Percentiles rank a stretch among this genome's conserved stretches.
Conservation (phyloP, 1,140 invertebrate species). For the Uloborus diversus region DNA sequence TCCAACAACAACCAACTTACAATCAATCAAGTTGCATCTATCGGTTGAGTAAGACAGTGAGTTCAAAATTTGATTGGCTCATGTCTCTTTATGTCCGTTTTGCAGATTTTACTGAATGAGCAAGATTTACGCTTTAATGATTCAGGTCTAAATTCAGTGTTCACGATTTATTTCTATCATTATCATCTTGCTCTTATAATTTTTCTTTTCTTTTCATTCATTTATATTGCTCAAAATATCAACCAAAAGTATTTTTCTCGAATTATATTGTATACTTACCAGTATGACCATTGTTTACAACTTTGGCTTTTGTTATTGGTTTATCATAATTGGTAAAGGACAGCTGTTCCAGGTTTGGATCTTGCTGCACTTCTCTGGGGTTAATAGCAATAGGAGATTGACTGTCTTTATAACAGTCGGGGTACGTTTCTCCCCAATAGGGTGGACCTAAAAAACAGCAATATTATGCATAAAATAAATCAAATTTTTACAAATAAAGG, state of each 20-base stretch:
- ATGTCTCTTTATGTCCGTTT: neutral
- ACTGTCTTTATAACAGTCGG: conserved; percentile 77
- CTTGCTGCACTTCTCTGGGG: neutral
- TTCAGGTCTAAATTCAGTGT: neutral
- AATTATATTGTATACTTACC: neutral
- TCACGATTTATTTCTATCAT: no score
- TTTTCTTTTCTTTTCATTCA: no score
- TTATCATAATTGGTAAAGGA: neutral
- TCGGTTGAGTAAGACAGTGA: no score
- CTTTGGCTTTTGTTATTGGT: neutral
- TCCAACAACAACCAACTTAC: no score
- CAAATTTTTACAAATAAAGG: no score
- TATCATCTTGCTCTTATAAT: no score
- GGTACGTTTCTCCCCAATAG: conserved; percentile 74
- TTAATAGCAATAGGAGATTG: conserved; percentile 83
- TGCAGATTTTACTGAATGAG: neutral
- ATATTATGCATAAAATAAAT: no score
- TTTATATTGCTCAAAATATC: neutral
- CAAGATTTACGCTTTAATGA: neutral
- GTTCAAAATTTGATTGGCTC: no score
- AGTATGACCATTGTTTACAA: conserved; percentile 39
- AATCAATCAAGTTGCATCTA: no score
- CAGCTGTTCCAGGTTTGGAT: neutral
- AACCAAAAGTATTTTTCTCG: neutral
- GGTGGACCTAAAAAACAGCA: conserved; percentile 56